phyloP scores from a whole-genome alignment of 1,140 invertebrate genomes.

The Temnothorax nylanderi region DNA sequence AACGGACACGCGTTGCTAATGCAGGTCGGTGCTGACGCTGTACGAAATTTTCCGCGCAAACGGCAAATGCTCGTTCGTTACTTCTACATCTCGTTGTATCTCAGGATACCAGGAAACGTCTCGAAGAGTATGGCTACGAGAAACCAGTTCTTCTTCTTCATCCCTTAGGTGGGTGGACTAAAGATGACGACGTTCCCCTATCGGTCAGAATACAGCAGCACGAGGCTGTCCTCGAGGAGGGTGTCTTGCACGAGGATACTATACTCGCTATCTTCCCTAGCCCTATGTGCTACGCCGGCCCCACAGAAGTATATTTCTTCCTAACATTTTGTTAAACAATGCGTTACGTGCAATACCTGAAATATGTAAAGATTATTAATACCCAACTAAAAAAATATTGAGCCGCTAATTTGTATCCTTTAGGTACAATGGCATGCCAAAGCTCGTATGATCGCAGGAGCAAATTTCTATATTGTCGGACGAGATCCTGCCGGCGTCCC shows the following conservation, averaged over 20 bases:
- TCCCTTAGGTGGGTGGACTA: conserved; percentile 98
- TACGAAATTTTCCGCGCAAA: neutral
- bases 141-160: conserved; percentile 97
- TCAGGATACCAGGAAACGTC: conserved; percentile 92
- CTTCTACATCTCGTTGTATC: conserved; percentile 8
- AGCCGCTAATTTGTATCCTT: neutral
- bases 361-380: neutral
- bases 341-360: neutral
- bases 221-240: conserved; percentile 94
- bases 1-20: conserved; percentile 99
- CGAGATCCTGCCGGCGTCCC: conserved; percentile 98
- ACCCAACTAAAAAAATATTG: neutral
- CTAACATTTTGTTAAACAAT: neutral
- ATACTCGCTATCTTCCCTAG: conserved; percentile 98
- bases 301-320: conserved; percentile 91
- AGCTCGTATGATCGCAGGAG: conserved; percentile 97
- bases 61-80: neutral
- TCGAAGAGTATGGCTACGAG: conserved; percentile 92
- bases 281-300: conserved; percentile 99
- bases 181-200: conserved; percentile 98
- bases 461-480: conserved; percentile 99
- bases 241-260: conserved; percentile 93
- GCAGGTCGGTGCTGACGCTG: conserved; percentile 86
- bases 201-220: conserved; percentile 91
- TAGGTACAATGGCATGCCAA: conserved; percentile 99